These are phyloP conservation scores for Aphrocallistes beatrix DNA, from an alignment of 37 sponge, comb jelly and placozoan species.

Conservation along the genomic window DNA sequence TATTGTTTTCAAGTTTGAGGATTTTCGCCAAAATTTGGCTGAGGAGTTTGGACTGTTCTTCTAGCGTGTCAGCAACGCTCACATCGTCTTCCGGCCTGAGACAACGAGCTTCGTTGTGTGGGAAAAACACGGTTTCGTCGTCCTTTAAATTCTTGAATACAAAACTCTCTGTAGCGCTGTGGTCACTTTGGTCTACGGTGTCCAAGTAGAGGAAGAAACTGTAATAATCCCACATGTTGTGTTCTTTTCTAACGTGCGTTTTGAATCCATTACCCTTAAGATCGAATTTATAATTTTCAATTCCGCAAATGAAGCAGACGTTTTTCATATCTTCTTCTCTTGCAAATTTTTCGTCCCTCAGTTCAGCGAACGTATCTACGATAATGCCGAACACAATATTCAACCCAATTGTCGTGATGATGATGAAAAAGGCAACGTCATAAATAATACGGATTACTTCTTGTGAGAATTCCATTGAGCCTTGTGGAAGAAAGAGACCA, in stretches of 20 bases:
- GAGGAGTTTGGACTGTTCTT: too few species aligned
- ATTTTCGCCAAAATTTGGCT: too few species aligned
- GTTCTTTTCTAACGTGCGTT: neutral
- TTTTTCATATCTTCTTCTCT: neutral
- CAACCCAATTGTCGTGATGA: slow-evolving; percentile 72
- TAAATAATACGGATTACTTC: slow-evolving; percentile 19
- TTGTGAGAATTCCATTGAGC: neutral
- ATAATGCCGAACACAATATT: slow-evolving; percentile 82
- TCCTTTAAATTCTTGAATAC: too few species aligned
- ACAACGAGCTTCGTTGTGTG: too few species aligned
- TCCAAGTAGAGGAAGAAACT: neutral
- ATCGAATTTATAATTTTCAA: neutral
- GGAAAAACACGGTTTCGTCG: too few species aligned
- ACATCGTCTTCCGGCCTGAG: too few species aligned
- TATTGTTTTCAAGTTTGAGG: too few species aligned
- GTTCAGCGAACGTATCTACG: slow-evolving; percentile 73
- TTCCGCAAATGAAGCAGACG: neutral
- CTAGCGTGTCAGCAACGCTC: too few species aligned
- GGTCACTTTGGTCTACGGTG: too few species aligned
- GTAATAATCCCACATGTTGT: neutral
- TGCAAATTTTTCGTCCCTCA: slow-evolving; percentile 43
- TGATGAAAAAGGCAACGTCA: slow-evolving; percentile 70
- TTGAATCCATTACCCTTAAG: neutral
- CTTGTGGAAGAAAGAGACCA: neutral
- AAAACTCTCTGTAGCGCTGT: too few species aligned